These are phyloP conservation scores for Phylloscopus collybita DNA, from an alignment of 2,797 vertebrate species.

Conservation along the genomic window DNA sequence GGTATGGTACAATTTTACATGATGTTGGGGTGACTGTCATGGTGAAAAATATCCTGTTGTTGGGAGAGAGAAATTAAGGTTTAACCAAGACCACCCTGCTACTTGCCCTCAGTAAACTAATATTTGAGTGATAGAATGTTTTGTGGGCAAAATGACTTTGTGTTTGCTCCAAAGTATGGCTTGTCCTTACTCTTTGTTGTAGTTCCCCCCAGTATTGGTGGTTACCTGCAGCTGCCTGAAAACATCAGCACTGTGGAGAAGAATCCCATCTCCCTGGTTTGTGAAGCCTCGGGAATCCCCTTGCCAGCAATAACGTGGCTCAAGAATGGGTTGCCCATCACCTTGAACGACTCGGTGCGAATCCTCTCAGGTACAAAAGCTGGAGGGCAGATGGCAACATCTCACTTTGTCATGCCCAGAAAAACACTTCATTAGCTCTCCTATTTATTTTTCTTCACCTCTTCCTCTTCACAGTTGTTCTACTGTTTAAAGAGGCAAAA, in stretches of 20 bases:
- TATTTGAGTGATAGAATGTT: neutral
- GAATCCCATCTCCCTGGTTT: slow-evolving; percentile 88
- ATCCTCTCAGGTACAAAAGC: slow-evolving; percentile 87
- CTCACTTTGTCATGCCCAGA: neutral
- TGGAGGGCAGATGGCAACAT: neutral
- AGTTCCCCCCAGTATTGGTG: slow-evolving; percentile 88
- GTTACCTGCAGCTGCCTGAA: slow-evolving; percentile 80
- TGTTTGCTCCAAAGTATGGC: neutral
- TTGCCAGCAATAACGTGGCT: slow-evolving; percentile 91
- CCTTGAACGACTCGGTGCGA: slow-evolving; percentile 78
- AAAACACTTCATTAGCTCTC: neutral
- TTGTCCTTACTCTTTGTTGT: neutral
- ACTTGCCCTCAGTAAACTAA: accelerated
- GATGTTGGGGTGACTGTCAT: accelerated
- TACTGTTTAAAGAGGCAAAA: neutral
- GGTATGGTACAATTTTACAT: neutral
- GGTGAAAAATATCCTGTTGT: neutral
- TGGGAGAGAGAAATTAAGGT: neutral
- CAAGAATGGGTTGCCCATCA: slow-evolving; percentile 86
- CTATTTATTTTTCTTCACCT: neutral
- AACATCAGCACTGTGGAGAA: slow-evolving; percentile 91
- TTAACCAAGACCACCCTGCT: neutral
- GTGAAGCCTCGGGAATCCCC: slow-evolving; percentile 93
- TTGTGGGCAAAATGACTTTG: neutral
- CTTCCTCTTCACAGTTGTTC: neutral